Base-by-base conservation (phyloP, 2,113 vertebrate species). In the Pomatorhinus ruficollis region DNA sequence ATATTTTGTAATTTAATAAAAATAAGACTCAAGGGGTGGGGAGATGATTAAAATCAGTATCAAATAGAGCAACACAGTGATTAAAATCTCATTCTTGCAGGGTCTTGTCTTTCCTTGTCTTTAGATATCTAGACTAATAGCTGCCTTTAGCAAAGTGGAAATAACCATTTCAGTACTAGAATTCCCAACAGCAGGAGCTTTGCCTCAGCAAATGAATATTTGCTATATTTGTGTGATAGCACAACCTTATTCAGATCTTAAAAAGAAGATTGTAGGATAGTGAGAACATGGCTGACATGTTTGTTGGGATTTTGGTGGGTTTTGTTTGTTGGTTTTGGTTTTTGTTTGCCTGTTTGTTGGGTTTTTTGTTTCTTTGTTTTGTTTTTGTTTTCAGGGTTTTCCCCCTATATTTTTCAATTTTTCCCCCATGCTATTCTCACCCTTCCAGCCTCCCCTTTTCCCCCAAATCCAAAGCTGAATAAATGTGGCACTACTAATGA, bases 1-100 rank as follows among this genome's bases (percentile, higher is more conserved):
- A 37, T 90, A 70, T 96, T 94, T 95, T 88, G 20, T 94, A 96
- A 92, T 92, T 82, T 95, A 93, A 95, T 95, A 96, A 96, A 96
- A 96, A 89, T 2, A 56, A 92, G 45, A 50, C 74, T 95, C 24
- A 7, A 6, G 50, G 75, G 39, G 17, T 1, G 0, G 45, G n/a
- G 7, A 0, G 2, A 81, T 96, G 11, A 96, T 94, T 97, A 92
- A 95, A 97, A 95, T 89, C 8, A 1, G 78, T 93, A 94, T 93
- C 66, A 94, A 89, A 94, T 93, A 94, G 91, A 94, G 94, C 33
- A 70, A 94, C 54, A 69, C 25, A 77, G 53, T 95, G 84, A 96
- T 96, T 72, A 94, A 96, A 93, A 87, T 94, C 86, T 97, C 76
- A 80, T 96, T 88, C 97, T 95, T 90, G 50, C 65, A 60, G 44